These are phyloP conservation scores for Chiloscyllium punctatum DNA, from an alignment of 2,797 vertebrate species.

Conservation along the genomic window DNA sequence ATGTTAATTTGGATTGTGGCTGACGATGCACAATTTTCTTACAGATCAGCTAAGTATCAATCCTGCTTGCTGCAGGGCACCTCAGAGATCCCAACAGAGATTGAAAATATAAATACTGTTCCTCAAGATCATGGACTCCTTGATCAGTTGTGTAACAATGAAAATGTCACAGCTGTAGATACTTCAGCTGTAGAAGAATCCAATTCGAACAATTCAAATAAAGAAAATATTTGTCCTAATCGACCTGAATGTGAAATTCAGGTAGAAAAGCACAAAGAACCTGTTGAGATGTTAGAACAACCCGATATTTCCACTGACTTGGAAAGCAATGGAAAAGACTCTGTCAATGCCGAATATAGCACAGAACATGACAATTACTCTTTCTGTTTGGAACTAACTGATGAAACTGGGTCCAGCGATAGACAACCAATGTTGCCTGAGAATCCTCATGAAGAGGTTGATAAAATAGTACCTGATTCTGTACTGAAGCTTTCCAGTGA, in stretches of 20 bases:
- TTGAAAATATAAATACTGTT: constrained; percentile 10
- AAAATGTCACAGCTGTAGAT: not conserved
- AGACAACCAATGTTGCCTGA: not conserved
- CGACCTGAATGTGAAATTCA: not conserved
- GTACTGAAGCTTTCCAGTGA: not conserved
- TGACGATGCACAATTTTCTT: constrained; percentile 16
- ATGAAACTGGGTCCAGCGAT: constrained; percentile 22
- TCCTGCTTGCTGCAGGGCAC: constrained; percentile 53
- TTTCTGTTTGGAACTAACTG: constrained; percentile 4
- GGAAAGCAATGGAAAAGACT: not conserved
- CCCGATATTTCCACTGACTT: not conserved
- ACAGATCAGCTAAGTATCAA: constrained; percentile 75
- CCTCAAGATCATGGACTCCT: not conserved
- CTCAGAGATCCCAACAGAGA: constrained; percentile 36
- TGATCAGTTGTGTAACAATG: not conserved
- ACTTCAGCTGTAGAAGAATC: constrained; percentile 7
- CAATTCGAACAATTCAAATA: not conserved
- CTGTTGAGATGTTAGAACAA: not conserved
- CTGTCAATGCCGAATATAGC: not conserved
- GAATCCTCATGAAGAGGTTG: not conserved
- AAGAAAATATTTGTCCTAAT: constrained; percentile 2
- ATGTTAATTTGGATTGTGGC: not conserved
- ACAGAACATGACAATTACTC: not conserved
- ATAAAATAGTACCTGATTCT: not conserved
- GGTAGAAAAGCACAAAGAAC: not conserved